Conservation (phyloP, 53 echinoderm and acorn worm species). For the Arbacia lixula region DNA sequence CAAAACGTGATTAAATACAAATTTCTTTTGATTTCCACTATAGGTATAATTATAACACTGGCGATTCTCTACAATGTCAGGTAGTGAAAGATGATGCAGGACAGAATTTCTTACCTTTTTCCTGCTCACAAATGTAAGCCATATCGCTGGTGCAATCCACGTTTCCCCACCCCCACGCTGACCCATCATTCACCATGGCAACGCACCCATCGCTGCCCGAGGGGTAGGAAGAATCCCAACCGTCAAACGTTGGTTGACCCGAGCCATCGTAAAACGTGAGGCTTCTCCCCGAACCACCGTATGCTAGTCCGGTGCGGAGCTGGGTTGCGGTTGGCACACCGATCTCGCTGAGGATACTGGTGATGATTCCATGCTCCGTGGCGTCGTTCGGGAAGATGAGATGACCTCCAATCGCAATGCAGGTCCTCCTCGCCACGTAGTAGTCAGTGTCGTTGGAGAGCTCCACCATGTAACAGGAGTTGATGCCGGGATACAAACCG, state of each 20-base stretch:
- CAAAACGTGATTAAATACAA: not conserved
- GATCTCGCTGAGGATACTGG: slow-evolving; percentile 26
- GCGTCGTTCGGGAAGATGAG: slow-evolving; percentile 59
- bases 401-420: slow-evolving; percentile 59
- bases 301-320: slow-evolving; percentile 43
- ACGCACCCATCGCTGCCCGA: slow-evolving; percentile 61
- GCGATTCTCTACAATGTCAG: too few relatives aligned
- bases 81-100: too few relatives aligned
- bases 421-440: slow-evolving; percentile 40
- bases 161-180: slow-evolving; percentile 75
- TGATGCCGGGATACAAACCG: slow-evolving; percentile 65
- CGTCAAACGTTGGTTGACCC: slow-evolving; percentile 43
- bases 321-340: slow-evolving; percentile 12
- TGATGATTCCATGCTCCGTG: slow-evolving; percentile 59
- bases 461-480: slow-evolving; percentile 73
- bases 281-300: not conserved
- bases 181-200: slow-evolving; percentile 66
- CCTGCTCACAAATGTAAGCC: slow-evolving; percentile 83
- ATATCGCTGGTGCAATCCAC: slow-evolving; percentile 59
- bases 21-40: too few relatives aligned
- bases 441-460: slow-evolving; percentile 61
- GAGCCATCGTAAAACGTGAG: slow-evolving; percentile 47
- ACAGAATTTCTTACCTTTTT: slow-evolving; percentile 76
- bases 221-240: slow-evolving; percentile 77
- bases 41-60: too few relatives aligned